Conservation (phyloP, 2,888 invertebrate species). For the Mesorhabditis spiculigera region DNA sequence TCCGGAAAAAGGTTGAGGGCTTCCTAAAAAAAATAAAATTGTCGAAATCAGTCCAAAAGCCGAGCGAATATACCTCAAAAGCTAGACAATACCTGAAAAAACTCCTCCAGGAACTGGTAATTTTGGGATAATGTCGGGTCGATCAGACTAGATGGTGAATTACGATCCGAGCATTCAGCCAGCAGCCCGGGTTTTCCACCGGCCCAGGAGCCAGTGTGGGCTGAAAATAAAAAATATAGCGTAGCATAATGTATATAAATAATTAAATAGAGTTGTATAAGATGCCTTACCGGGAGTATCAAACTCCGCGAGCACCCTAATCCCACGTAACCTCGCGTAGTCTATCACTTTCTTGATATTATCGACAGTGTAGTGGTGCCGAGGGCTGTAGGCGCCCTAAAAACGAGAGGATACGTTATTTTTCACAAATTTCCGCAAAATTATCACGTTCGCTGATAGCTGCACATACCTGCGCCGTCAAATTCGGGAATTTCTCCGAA, state of each 20-base stretch:
- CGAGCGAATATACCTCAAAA: background rate
- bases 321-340: slow-evolving; percentile 76
- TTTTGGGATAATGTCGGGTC: slow-evolving; percentile 72
- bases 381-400: slow-evolving; percentile 37
- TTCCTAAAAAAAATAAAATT: slow-evolving; percentile 66
- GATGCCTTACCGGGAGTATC: slow-evolving; percentile 71
- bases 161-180: too few relatives aligned
- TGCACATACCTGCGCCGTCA: slow-evolving; percentile 12
- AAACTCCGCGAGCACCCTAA: slow-evolving; percentile 82
- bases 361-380: slow-evolving; percentile 28
- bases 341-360: slow-evolving; percentile 72
- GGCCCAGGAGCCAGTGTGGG: slow-evolving; percentile 85
- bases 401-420: background rate
- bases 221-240: slow-evolving; percentile 75
- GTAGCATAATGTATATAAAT: too few relatives aligned
- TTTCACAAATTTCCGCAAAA: background rate
- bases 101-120: slow-evolving; percentile 69
- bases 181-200: slow-evolving; percentile 72
- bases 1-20: slow-evolving; percentile 74
- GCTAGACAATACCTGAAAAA: slow-evolving; percentile 63
- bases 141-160: slow-evolving; percentile 75
- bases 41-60: too few relatives aligned
- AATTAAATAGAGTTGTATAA: too few relatives aligned
- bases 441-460: too few relatives aligned
- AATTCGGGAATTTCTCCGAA: slow-evolving; percentile 74